These are phyloP conservation scores for Coelinius sp. DNA, from an alignment of 2,888 invertebrate species.

Conservation along the genomic window DNA sequence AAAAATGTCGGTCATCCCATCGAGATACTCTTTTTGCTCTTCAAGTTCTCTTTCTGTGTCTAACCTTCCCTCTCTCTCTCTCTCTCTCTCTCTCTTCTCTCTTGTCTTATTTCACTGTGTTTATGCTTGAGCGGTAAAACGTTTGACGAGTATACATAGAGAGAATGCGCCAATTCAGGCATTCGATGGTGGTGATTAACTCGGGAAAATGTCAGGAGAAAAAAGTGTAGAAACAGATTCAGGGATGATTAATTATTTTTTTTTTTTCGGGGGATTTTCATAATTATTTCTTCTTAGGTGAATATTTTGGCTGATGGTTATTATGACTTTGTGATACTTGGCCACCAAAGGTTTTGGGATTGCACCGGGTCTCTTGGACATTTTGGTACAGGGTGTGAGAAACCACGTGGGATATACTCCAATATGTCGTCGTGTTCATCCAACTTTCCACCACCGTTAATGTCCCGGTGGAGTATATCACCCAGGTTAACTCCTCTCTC, in stretches of 20 bases:
- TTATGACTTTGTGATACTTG: conserved; percentile 6
- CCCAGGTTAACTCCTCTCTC: background rate
- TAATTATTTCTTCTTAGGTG: background rate
- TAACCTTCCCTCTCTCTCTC: background rate
- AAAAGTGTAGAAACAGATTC: background rate
- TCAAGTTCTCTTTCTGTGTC: background rate
- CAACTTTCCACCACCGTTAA: conserved; percentile 16
- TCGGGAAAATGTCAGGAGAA: background rate
- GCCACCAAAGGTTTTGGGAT: background rate
- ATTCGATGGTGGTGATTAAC: background rate
- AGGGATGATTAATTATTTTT: background rate
- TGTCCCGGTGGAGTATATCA: conserved; percentile 20
- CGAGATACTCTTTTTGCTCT: background rate
- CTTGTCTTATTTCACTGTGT: background rate
- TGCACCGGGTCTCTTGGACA: conserved; percentile 8
- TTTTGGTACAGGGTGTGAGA: conserved; percentile 11
- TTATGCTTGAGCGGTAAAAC: background rate
- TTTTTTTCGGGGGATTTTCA: background rate
- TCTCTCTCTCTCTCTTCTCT: background rate
- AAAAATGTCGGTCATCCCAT: conserved; percentile 7
- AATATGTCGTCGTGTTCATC: conserved; percentile 22
- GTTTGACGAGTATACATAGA: background rate
- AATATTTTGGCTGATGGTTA: background rate
- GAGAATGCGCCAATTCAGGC: background rate
- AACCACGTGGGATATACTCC: conserved; percentile 30